Evolutionary conservation across 2,113 vertebrate genomes (phyloP), one percentile per base, ranked within the genome.

Genomic region (Euleptes europaea): DNA sequence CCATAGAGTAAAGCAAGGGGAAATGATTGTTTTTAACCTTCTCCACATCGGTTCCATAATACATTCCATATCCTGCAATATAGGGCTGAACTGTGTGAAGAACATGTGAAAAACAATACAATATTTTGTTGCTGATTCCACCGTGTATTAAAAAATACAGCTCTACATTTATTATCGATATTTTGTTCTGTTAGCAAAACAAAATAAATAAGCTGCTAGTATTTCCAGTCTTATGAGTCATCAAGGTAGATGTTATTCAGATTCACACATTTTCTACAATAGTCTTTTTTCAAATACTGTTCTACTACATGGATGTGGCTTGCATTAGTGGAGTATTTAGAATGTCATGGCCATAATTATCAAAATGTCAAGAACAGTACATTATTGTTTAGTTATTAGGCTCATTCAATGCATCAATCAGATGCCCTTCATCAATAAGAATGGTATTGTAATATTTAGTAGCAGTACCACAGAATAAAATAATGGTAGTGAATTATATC

Each of bases 361-460:
- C 17, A 33, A 49, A 74, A 83, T 66, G 38, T 35, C 19, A 74
- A 82, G n/a, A 60, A 54, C 31, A 49, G 11, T 82, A n/a, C 66
- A 69, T 60, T 79, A 79, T 40, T 69, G 33, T 78, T 33, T 14
- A 35, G 13, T 54, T 51, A 67, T 67, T 40, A 77, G 38, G 28
- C 11, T 44, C 7, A 49, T 0, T 0, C 63, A 78, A 3, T 83
- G 23, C 80, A 86, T 31, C 54, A 63, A 12, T 93, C 47, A 88
- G 84, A 84, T 78, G 5, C 6, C 78, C 88, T 63, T 90, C 75
- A 92, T 93, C 92, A 95, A 88, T 93, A 94, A 93, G 77, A 88
- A 90, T 93, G 91, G 86, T 78, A 92, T 89, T 66, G 86, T 87
- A 83, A 88, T 92, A 57, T 92, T 91, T 89, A 94, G 91, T 90